Base-by-base conservation (phyloP, 1,140 invertebrate species). In the Aporrectodea caliginosa region DNA sequence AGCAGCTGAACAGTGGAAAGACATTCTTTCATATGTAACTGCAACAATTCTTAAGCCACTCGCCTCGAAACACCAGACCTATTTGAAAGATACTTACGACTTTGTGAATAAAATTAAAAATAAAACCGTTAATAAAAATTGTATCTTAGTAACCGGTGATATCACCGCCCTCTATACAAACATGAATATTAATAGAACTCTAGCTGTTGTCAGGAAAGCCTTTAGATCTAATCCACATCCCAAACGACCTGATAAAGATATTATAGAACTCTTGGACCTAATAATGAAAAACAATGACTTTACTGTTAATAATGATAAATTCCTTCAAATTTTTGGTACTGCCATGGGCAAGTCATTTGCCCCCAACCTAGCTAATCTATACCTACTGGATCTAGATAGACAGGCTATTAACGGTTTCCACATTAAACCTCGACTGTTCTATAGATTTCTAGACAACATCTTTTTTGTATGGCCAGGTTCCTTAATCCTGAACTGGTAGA, bases 61-160 rank as follows among this genome's bases (percentile, higher is more conserved):
- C 35, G 2, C 1, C 2, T 1, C 2, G 1, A 2, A 1, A 1
- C 6, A 31, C 27, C 1, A 1, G 1, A 27, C 32, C n/a, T 35
- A 31, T n/a, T 1, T 76, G 33, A 1, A n/a, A n/a, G 35, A 76
- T 35, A 35, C 31, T 2, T 32, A 71, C 16, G 22, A 76, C 27
- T 58, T 76, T 2, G 16, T 76, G 6, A 1, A 76, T 1, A 76
- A 76, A 76, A 22, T 76, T 16, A 76, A 58, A 43, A 35, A 35
- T 27, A 35, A 1, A 71, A 1, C 22, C 2, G 1, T 76, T 22
- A 12, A 1, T 1, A n/a, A 2, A 2, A 27, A 43, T 35, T 31
- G 29, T n/a, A 76, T 58, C 2, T 31, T 76, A 1, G 34, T 68
- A 1, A 76, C 75, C 1, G 43, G 33, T 1, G 75, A 76, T n/a